phyloP scores from a whole-genome alignment of 2,888 invertebrate genomes.

The Chloroclysta siterata region DNA sequence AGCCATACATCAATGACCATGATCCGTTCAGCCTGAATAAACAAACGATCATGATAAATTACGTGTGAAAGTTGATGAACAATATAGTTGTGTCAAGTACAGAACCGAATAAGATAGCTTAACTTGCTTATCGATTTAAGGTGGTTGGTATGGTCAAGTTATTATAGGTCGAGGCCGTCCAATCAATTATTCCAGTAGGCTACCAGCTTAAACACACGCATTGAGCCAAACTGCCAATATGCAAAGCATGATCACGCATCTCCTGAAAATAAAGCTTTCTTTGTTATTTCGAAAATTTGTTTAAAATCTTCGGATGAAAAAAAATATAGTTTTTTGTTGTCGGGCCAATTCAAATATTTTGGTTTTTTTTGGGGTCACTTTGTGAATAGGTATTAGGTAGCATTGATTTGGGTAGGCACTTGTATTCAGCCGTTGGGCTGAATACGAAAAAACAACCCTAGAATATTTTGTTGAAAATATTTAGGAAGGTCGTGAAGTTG shows the following conservation, averaged over 20 bases:
- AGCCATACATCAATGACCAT: background rate
- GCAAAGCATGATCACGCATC: background rate
- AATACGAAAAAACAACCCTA: background rate
- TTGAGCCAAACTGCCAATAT: background rate
- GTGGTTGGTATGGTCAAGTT: background rate
- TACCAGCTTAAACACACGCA: background rate
- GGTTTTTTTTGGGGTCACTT: too few species aligned
- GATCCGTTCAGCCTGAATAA: background rate
- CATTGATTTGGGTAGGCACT: background rate
- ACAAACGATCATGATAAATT: background rate
- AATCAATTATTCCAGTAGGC: background rate
- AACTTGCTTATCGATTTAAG: background rate
- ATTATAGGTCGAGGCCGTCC: background rate
- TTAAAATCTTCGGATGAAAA: too few species aligned
- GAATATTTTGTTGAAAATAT: slow-evolving; percentile 8
- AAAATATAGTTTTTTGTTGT: too few species aligned
- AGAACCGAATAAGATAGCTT: too few species aligned
- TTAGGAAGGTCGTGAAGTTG: slow-evolving; percentile 42
- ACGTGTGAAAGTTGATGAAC: background rate
- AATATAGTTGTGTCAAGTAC: too few species aligned
- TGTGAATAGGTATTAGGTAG: too few species aligned
- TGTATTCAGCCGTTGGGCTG: background rate
- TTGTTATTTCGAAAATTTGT: too few species aligned
- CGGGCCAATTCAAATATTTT: too few species aligned
- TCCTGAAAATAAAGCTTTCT: too few species aligned